Conservation (phyloP, 2,113 vertebrate species). For the Antidorcas marsupialis region DNA sequence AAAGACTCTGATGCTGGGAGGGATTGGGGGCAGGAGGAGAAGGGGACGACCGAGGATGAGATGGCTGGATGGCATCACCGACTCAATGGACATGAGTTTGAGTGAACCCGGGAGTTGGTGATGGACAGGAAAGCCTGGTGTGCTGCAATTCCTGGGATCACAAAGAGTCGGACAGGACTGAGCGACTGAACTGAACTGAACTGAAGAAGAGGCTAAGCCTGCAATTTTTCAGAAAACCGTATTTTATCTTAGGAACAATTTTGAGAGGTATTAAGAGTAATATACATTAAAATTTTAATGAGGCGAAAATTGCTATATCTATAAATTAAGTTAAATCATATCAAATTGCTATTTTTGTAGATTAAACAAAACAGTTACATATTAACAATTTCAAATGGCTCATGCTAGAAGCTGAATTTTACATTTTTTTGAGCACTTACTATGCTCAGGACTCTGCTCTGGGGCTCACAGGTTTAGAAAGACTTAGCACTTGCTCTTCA, state of each 20-base stretch:
- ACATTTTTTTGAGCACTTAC: not conserved
- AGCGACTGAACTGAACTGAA: too few relatives aligned
- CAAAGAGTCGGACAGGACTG: too few relatives aligned
- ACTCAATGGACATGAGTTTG: too few relatives aligned
- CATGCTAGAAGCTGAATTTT: not conserved
- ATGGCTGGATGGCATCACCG: too few relatives aligned
- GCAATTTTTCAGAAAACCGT: not conserved
- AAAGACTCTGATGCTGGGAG: too few relatives aligned
- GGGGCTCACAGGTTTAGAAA: not conserved
- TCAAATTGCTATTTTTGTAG: not conserved
- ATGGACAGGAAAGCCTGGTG: too few relatives aligned
- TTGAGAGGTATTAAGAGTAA: not conserved
- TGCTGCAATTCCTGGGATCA: too few relatives aligned
- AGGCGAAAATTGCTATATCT: not conserved
- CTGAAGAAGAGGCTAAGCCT: not conserved
- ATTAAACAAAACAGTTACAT: not conserved
- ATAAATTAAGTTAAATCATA: not conserved
- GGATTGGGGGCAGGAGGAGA: too few relatives aligned
- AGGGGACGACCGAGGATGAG: too few relatives aligned
- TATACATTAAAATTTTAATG: not conserved
- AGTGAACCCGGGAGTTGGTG: too few relatives aligned
- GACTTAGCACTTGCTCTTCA: not conserved
- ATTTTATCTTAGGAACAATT: not conserved
- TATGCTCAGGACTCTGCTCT: not conserved
- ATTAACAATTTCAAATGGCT: not conserved